Base-by-base conservation (phyloP, 2,888 invertebrate species). In the Stenotaenia linearis region DNA sequence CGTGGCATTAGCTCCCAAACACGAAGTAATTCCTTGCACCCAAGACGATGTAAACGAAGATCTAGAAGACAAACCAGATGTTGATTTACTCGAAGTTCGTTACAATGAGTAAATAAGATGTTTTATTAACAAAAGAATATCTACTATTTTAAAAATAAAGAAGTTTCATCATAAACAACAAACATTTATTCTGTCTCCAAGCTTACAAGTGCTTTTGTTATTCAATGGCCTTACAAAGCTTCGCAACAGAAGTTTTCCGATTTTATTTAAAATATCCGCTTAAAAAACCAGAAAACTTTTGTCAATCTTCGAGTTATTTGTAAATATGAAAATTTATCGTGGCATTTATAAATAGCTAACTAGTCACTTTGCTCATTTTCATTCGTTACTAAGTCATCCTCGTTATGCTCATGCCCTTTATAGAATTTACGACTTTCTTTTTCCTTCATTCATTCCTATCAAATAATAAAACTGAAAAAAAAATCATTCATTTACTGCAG, bases 161-260 rank as follows among this genome's bases (percentile, higher is more conserved):
- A 15, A 9, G 5, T 15, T 40, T 40, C 21, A 23, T 56, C 56
- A 18, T 56, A 56, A 56, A 56, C 56, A 56, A 56, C 56, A 56
- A 56, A 56, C 56, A 56, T 56, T 56, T 56, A 56, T 56, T 56
- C 56, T 23, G 23, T 56, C 56, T 56, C 56, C 56, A 56, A 56
- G 56, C 56, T 56, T 56, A 56, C 56, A 56, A 56, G 56, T 56
- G 56, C 56, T 56, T 56, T 56, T 56, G 15, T 56, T 56, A 18
- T 56, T 56, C 23, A 56, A 56, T 56, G 56, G 56, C 56, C 21
- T 56, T 56, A 56, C 56, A 56, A 18, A 56, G 56, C 23, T 56
- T 56, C 23, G 18, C 18, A 23, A 56, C 40, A 56, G 21, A 56
- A 56, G 56, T 56, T 56, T 56, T 23, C 56, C 21, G 18, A 23